Evolutionary conservation across 2,113 vertebrate species (phyloP).

Genomic region (Pampusana beccarii): DNA sequence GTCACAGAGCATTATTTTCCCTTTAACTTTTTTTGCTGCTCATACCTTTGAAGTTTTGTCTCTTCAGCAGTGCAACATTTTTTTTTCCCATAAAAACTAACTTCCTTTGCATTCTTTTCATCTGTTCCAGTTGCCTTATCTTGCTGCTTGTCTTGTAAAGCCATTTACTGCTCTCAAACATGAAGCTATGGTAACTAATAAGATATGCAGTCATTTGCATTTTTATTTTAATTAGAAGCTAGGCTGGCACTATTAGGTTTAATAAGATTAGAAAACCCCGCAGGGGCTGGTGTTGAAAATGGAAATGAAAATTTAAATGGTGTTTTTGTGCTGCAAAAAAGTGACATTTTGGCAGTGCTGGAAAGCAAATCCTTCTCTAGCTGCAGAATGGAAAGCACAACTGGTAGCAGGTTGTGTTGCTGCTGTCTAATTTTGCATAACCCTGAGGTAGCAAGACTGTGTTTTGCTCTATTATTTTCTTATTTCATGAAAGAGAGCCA

Average conservation of each 20-base stretch:
- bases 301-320: not conserved
- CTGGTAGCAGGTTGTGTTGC: not conserved
- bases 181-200: not conserved
- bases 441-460: not conserved
- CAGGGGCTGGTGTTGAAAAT: slow-evolving; percentile 11
- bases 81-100: not conserved
- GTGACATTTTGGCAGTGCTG: not conserved
- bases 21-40: not conserved
- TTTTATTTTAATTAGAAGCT: slow-evolving; percentile 37
- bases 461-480: not conserved
- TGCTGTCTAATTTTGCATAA: not conserved
- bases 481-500: not conserved
- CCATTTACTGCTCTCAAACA: not conserved
- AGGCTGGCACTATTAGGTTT: not conserved
- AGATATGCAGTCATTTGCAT: slow-evolving; percentile 1
- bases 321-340: not conserved
- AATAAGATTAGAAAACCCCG: not conserved
- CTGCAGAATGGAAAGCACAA: not conserved
- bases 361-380: not conserved
- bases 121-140: slow-evolving; percentile 23
- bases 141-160: not conserved
- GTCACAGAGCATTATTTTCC: not conserved
- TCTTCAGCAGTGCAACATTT: not conserved
- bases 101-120: not conserved
- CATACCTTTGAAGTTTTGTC: not conserved